phyloP scores from a whole-genome alignment of 2,888 invertebrate genomes.

The Epirrita christyi region DNA sequence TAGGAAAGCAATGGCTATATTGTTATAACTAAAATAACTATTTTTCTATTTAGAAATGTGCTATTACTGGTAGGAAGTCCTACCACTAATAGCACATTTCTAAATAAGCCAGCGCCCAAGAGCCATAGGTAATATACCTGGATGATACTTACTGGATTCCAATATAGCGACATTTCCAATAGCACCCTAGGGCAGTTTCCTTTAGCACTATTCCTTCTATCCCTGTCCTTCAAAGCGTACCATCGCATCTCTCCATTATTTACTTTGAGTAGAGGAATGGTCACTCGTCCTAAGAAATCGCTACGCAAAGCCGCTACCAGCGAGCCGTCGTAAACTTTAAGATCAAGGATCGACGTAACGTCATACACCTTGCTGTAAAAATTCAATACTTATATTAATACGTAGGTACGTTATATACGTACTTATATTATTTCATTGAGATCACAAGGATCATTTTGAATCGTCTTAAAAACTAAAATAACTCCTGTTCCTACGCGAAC shows the following conservation, averaged over 20 bases:
- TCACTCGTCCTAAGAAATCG: conserved; percentile 64
- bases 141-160: conserved; percentile 68
- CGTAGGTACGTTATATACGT: no score
- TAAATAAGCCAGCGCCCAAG: no score
- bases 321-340: conserved; percentile 66
- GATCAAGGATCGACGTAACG: conserved; percentile 66
- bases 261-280: conserved; percentile 69
- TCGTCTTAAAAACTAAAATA: no score
- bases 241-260: conserved; percentile 61
- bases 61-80: no score
- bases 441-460: no score
- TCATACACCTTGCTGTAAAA: conserved; percentile 71
- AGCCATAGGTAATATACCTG: background rate
- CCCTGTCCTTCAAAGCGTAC: conserved; percentile 70
- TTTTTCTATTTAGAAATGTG: no score
- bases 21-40: no score
- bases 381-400: background rate
- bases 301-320: conserved; percentile 51
- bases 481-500: no score
- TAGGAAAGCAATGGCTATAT: no score
- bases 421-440: no score
- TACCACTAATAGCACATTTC: no score
- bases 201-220: conserved; percentile 59
- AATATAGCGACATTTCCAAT: conserved; percentile 66
- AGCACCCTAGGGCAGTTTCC: conserved; percentile 72